A percentile compares a stretch with the other conserved stretches of the same genome.
These are phyloP conservation scores for Galaxias olidus DNA, from an alignment of 2,797 vertebrate species.

Conservation along the genomic window DNA sequence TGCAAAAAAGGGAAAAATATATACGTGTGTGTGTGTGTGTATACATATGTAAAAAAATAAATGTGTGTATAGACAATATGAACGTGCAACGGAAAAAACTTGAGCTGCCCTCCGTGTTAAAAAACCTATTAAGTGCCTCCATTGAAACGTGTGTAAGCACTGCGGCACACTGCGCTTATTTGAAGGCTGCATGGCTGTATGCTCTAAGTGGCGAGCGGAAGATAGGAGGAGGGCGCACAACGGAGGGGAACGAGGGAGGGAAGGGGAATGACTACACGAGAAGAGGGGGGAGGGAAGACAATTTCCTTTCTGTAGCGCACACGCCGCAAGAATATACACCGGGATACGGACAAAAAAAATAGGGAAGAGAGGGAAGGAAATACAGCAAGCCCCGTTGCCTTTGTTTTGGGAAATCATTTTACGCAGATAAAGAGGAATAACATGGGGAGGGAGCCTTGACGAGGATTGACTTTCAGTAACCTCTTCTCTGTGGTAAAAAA, in stretches of 20 bases:
- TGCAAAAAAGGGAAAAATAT: too few relatives aligned
- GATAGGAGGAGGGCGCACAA: conserved; percentile 36
- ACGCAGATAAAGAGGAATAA: conserved; percentile 64
- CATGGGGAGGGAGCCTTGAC: conserved; percentile 65
- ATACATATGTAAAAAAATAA: too few relatives aligned
- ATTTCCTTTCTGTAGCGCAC: conserved; percentile 76
- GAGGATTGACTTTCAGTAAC: conserved; percentile 65
- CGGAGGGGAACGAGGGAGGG: conserved; percentile 18
- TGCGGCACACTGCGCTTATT: conserved; percentile 74
- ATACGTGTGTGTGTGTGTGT: too few relatives aligned
- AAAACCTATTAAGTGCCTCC: conserved; percentile 29
- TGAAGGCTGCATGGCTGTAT: conserved; percentile 53
- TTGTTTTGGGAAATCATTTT: conserved; percentile 50
- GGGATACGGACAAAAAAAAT: conserved; percentile 64
- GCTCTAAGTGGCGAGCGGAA: conserved; percentile 70
- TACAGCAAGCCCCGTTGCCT: conserved; percentile 46
- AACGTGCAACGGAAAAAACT: too few relatives aligned
- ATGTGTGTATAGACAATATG: too few relatives aligned
- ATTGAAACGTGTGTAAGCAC: conserved; percentile 68
- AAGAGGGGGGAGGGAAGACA: conserved; percentile 59
- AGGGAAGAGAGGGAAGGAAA: conserved; percentile 54
- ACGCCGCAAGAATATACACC: conserved; percentile 71
- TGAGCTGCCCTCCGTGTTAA: neutral
- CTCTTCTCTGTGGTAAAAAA: conserved; percentile 53
- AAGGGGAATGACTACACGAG: conserved; percentile 72